phyloP scores from a whole-genome alignment of 2,797 vertebrate genomes.

The Lophotriccus pileatus region DNA sequence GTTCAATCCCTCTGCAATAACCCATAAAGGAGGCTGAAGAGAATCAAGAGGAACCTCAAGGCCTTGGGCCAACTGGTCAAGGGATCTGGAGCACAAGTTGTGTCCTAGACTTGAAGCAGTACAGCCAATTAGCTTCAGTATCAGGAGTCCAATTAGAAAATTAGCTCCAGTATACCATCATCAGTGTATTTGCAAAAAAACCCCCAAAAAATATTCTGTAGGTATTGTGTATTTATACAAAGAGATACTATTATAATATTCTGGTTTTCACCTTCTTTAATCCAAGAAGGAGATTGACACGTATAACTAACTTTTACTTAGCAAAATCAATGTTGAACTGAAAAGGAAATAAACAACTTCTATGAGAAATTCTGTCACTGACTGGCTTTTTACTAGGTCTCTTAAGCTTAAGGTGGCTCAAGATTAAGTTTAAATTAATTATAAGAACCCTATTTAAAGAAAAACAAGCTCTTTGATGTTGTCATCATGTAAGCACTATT shows the following conservation, averaged over 20 bases:
- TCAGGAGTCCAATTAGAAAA: neutral
- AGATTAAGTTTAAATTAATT: neutral
- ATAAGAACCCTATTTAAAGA: neutral
- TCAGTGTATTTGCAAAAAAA: neutral
- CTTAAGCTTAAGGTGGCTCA: neutral
- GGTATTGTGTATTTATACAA: neutral
- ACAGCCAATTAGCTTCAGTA: neutral
- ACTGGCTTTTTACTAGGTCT: neutral
- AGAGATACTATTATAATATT: neutral
- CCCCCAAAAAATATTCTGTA: neutral
- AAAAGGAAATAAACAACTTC: neutral
- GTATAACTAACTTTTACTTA: neutral
- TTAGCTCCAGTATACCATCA: neutral
- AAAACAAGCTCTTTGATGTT: neutral
- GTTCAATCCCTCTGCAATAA: neutral
- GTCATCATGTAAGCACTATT: neutral
- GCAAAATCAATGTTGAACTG: neutral
- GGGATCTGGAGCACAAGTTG: neutral
- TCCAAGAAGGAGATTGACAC: neutral
- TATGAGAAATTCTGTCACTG: neutral
- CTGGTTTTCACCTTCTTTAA: neutral
- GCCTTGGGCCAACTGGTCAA: neutral
- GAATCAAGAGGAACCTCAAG: neutral
- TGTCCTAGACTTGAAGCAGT: accelerated
- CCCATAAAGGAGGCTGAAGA: neutral